Evolutionary conservation across 2,888 invertebrate genomes (phyloP).

Genomic region (Ophion ventricosus): DNA sequence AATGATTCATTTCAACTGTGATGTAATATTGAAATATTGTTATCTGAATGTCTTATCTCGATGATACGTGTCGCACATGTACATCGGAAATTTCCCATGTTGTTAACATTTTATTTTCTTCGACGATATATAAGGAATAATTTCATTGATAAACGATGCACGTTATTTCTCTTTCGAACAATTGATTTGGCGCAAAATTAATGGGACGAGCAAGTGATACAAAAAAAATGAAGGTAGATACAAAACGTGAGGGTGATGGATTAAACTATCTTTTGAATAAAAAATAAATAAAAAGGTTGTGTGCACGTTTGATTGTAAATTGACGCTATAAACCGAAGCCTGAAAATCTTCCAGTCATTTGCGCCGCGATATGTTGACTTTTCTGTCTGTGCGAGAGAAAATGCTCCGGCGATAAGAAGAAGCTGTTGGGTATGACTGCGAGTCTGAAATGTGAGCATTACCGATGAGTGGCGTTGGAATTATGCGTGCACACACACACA

Average conservation of each 20-base stretch:
- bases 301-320: constrained; percentile 13
- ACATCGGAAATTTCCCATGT: not conserved
- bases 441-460: constrained; percentile 11
- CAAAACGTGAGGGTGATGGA: not conserved
- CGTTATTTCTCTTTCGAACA: no score
- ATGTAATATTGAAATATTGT: not conserved
- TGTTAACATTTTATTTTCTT: no score
- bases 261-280: not conserved
- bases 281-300: constrained; percentile 4
- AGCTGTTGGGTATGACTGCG: constrained; percentile 24
- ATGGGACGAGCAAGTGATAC: not conserved
- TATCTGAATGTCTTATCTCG: not conserved
- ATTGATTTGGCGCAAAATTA: not conserved
- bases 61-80: not conserved
- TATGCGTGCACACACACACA: not conserved
- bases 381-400: constrained; percentile 59
- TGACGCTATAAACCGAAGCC: constrained; percentile 12
- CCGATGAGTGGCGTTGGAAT: not conserved
- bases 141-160: no score
- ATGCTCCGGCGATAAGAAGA: constrained; percentile 53
- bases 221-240: not conserved
- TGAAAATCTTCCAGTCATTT: constrained; percentile 64
- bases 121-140: no score
- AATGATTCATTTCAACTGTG: not conserved
- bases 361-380: constrained; percentile 55